These are phyloP conservation scores for Chaitophorus viminalis DNA, from an alignment of 2,888 invertebrate species.

Conservation along the genomic window DNA sequence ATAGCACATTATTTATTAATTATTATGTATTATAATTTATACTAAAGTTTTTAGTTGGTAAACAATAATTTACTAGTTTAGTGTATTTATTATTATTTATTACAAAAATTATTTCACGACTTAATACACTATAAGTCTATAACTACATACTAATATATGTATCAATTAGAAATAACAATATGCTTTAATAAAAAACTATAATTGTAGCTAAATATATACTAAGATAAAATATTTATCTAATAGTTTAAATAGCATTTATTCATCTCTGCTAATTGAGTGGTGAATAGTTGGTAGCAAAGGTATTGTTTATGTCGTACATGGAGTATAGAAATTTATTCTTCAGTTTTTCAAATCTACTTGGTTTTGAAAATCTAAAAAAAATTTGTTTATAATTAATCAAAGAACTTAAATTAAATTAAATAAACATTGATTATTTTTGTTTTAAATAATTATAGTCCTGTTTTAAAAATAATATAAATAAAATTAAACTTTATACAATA, in stretches of 20 bases:
- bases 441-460: not conserved
- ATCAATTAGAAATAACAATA: conserved; percentile 1
- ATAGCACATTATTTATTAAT: not conserved
- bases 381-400: not conserved
- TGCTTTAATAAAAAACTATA: not conserved
- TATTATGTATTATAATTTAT: not conserved
- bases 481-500: too few species aligned
- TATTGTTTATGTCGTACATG: not conserved
- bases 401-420: too few species aligned
- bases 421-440: not conserved
- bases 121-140: not conserved
- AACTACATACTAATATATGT: not conserved
- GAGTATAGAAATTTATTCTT: not conserved
- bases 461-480: too few species aligned
- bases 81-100: not conserved
- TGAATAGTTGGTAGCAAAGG: not conserved
- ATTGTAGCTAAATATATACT: not conserved
- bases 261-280: not conserved
- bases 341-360: not conserved
- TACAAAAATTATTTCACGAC: conserved; percentile 1
- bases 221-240: not conserved
- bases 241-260: not conserved
- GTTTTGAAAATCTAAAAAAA: conserved; percentile 7
- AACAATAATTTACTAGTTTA: not conserved
- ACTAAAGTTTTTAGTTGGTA: not conserved